Conservation (phyloP, 2,797 vertebrate genomes). For the Kryptolebias ocellatus region DNA sequence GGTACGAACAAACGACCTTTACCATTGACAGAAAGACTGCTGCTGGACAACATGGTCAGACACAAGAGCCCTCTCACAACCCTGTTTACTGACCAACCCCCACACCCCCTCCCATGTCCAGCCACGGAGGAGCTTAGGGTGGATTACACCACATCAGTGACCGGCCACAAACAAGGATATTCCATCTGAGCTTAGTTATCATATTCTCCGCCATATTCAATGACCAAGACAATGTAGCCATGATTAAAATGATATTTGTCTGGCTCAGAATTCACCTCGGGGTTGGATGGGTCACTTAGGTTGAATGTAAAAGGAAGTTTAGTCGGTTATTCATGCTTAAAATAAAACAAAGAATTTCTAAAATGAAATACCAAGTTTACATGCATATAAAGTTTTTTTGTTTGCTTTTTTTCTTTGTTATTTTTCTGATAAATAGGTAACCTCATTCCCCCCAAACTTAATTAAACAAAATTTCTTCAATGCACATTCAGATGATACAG, state of each 20-base stretch:
- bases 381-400: no score
- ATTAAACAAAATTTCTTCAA: no score
- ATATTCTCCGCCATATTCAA: constrained; percentile 53
- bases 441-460: no score
- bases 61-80: constrained; percentile 16
- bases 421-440: no score
- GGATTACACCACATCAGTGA: constrained; percentile 73
- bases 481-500: no score
- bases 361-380: no score
- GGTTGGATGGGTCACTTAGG: background rate
- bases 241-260: background rate
- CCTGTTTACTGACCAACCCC: constrained; percentile 17
- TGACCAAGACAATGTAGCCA: background rate
- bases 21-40: constrained; percentile 3
- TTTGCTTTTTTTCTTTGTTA: no score
- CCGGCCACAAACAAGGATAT: constrained; percentile 62
- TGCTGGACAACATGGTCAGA: constrained; percentile 12
- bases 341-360: background rate
- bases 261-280: background rate
- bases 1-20: no score
- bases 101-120: constrained; percentile 26
- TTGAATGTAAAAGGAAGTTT: background rate
- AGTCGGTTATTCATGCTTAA: background rate
- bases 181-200: constrained; percentile 59
- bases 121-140: constrained; percentile 64